phyloP scores from a whole-genome alignment of 2,113 vertebrate species.

The Excalfactoria chinensis region DNA sequence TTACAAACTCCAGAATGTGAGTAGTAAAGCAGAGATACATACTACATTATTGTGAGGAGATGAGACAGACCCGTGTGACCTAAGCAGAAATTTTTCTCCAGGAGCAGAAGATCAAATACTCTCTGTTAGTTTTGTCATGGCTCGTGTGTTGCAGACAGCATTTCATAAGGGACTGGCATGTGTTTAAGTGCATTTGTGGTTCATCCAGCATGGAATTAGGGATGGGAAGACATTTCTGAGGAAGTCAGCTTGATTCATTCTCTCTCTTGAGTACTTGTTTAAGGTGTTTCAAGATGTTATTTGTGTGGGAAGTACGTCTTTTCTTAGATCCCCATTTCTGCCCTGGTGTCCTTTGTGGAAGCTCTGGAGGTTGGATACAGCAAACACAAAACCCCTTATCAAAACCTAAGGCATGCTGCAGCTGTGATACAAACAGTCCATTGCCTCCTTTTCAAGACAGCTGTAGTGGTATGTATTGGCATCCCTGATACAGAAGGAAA shows the following conservation, averaged over 20 bases:
- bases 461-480: constrained; percentile 87
- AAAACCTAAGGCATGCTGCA: constrained; percentile 95
- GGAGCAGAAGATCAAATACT: no score
- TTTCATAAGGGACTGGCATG: no score
- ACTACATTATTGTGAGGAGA: no score
- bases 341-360: constrained; percentile 96
- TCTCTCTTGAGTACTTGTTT: not conserved
- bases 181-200: no score
- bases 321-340: constrained; percentile 95
- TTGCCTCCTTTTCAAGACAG: constrained; percentile 95
- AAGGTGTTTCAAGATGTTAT: not conserved
- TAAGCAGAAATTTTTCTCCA: no score
- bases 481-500: not conserved
- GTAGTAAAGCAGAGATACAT: no score
- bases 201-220: no score
- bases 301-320: constrained; percentile 1
- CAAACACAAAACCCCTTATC: constrained; percentile 98
- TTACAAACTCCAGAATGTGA: no score
- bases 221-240: not conserved
- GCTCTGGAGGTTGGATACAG: constrained; percentile 96
- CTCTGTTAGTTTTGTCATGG: no score
- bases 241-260: not conserved
- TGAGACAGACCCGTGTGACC: no score
- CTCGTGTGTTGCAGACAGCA: no score
- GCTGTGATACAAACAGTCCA: constrained; percentile 98